Evolutionary conservation across 2,797 vertebrate genomes (phyloP).

Genomic region (Calcarius lapponicus): DNA sequence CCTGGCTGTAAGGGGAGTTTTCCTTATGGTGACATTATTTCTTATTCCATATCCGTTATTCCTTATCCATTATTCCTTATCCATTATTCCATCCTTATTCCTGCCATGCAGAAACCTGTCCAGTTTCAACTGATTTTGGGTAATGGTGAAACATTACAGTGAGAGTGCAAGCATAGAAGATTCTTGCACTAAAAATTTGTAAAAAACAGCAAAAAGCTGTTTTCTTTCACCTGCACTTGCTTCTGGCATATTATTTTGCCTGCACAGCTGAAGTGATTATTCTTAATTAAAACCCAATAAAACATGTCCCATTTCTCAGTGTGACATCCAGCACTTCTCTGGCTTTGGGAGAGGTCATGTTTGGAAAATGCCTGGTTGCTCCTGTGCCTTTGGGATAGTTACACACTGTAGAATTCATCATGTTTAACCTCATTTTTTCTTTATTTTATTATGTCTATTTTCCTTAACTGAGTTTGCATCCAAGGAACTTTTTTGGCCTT

Average conservation of each 20-base stretch:
- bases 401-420: neutral
- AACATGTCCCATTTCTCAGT: neutral
- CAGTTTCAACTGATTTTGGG: neutral
- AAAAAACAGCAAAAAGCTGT: neutral
- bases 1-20: neutral
- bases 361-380: neutral
- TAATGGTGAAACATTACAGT: accelerated
- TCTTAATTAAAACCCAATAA: neutral
- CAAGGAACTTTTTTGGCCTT: neutral
- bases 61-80: no score
- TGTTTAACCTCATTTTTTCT: neutral
- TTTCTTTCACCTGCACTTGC: neutral
- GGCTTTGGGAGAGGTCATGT: neutral
- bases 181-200: neutral
- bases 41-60: no score
- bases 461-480: neutral
- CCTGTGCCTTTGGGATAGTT: neutral
- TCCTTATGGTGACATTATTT: neutral
- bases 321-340: neutral
- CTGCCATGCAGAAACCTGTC: neutral
- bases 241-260: neutral
- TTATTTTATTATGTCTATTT: neutral
- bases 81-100: neutral
- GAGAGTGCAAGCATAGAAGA: neutral
- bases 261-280: neutral